phyloP scores from a whole-genome alignment of 2,113 vertebrate species.

The Octodon degus region DNA sequence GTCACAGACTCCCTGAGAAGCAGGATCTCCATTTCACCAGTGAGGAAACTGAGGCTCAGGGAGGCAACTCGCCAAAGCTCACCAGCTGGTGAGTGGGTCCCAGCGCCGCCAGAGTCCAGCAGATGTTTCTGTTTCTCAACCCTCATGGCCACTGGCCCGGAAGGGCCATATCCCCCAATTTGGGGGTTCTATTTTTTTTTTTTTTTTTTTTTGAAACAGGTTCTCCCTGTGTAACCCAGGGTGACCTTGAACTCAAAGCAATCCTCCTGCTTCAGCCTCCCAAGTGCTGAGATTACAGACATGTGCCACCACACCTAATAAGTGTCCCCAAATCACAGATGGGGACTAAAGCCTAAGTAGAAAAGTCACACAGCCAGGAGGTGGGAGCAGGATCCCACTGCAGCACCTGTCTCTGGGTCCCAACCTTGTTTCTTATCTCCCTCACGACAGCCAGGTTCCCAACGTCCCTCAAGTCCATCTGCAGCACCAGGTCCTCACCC shows the following conservation, averaged over 20 bases:
- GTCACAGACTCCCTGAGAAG: neutral
- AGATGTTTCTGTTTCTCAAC: neutral
- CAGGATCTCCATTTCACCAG: neutral
- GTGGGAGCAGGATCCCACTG: neutral
- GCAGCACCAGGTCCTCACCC: neutral
- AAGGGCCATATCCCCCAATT: neutral
- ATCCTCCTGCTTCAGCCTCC: neutral
- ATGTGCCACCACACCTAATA: neutral
- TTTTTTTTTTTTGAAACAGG: neutral
- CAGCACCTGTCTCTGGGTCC: neutral
- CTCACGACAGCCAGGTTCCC: neutral
- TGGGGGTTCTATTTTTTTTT: neutral
- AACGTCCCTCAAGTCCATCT: accelerated
- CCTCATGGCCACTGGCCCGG: neutral
- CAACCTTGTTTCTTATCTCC: neutral
- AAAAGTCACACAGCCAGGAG: neutral
- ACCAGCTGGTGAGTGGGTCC: neutral
- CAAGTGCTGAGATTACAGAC: neutral
- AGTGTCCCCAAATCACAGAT: neutral
- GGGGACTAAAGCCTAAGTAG: neutral
- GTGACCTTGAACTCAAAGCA: neutral
- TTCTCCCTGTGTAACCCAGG: neutral
- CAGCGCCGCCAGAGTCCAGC: neutral
- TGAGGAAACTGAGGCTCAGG: conserved; percentile 23
- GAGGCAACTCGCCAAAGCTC: neutral